Evolutionary conservation across 2,888 invertebrate genomes (phyloP), one percentile per base, ranked within the genome.

Genomic region (Brenthis ino): DNA sequence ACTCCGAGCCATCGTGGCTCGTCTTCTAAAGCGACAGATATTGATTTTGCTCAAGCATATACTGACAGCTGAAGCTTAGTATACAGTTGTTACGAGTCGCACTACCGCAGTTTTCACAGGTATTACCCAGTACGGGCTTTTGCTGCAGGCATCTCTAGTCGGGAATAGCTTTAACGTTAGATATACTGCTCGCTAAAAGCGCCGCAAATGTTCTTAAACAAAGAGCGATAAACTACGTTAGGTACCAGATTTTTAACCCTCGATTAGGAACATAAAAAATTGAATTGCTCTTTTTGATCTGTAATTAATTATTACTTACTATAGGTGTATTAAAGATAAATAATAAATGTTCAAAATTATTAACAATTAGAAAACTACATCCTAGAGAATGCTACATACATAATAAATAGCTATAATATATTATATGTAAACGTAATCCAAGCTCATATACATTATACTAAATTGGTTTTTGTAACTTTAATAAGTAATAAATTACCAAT

Each of bases 41-140:
- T 88, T 85, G 87, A 86, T 87, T 87, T 84, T 82, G 74, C 79
- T 77, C 77, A 74, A 76, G 74, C 76, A 78, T 76, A 76, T 65
- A 69, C 81, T 75, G 77, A 71, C 76, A 78, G 72, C 68, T 70
- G 76, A 77, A 76, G 3, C 79, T 76, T 75, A 77, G 76, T 71
- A 71, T 68, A 75, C 77, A 74, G 76, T 75, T 77, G 79, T 75
- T 75, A 73, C 67, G 72, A 66, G 65, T 72, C 60, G 68, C 55
- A 65, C 66, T 67, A 72, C 72, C 69, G 67, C 69, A 70, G 73
- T 71, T 69, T 73, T 73, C 67, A 71, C 65, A 73, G 67, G 54
- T 69, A 69, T 65, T 63, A 67, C 56, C 16, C n/a, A 53, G 67
- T 57, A 58, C 65, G 58, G 24, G 57, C 64, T 60, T 70, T 58